Base-by-base conservation (phyloP, 2,113 vertebrate genomes). In the Nothocercus nigrocapillus region DNA sequence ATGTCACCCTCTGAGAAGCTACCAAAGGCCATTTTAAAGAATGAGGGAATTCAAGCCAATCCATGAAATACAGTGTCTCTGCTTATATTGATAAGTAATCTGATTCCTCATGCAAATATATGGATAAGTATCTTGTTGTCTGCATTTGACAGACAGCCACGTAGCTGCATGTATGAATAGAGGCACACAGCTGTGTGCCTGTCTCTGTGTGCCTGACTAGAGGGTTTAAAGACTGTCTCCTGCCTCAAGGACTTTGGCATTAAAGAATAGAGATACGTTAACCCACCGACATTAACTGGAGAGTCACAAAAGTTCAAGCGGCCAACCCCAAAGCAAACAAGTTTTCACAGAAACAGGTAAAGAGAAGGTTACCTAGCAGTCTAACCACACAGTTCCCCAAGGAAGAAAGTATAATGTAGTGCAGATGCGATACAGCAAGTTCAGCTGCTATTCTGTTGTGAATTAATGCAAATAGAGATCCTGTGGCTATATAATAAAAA, bases 31-130 rank as follows among this genome's bases (percentile, higher is more conserved):
- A 59, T 88, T 80, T 86, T 91, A 67, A 75, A 76, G 76, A 38
- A 72, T 45, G n/a, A 64, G 79, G 36, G 25, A 24, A 85, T 79
- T 25, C 36, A 51, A 90, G 53, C 21, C 47, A 82, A 27, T 6
- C 45, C 47, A 72, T 34, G 44, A 85, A 93, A 85, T 28, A 32
- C 62, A 70, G 49, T 19, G 8, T 21, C 40, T 82, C 32, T 92
- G 42, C 54, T 89, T 79, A 42, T 56, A 44, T 19, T 82, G 61
- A 30, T 19, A 59, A 27, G 59, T 90, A 49, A 32, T 92, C 42
- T 73, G 79, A 62, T 87, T 93, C 40, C 51, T 72, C 64, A 89
- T 89, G 93, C 84, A 90, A 92, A 92, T 89, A 19, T 81, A 95
- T 53, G 80, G 74, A 74, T 90, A 87, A 93, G 70, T 90, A 89